Base-by-base conservation (phyloP, 2,113 vertebrate genomes). In the Odobenus rosmarus region DNA sequence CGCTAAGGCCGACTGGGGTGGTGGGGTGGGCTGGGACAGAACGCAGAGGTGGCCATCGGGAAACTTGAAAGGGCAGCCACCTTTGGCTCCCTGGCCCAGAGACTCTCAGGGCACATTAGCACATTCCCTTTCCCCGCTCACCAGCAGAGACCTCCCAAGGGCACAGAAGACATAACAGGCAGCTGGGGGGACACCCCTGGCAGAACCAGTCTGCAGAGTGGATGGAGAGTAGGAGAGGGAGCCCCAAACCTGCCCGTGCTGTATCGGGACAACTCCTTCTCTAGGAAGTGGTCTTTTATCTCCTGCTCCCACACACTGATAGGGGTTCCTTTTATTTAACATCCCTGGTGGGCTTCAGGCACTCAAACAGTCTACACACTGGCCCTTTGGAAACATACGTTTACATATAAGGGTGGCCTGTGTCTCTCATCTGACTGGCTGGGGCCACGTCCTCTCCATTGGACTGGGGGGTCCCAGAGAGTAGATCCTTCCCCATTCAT, bases 221-320 rank as follows among this genome's bases (percentile, higher is more conserved):
- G 6, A 49, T 33, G 23, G 57, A 64, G 9, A 61, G 69, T 15
- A 9, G 64, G 84, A 3, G 9, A n/a, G 36, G 23, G 39, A 21
- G 7, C 18, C 82, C 81, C 19, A 59, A 6, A 23, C 16, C 36
- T 53, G 82, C 80, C 4, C 3, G 23, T 71, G 31, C 39, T 15
- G 0, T 4, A 42, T 16, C 26, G 1, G 0, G 53, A 12, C 26
- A 24, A 3, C 24, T 6, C 42, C 49, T 46, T 2, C 16, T 39
- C 59, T 24, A 62, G 7, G 24, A 81, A 36, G 24, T 3, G 18
- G 69, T 61, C 76, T 46, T 31, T 15, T 5, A 28, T 55, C 53
- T 55, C 23, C 19, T 19, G 59, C 13, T 10, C 33, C 64, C 5
- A 1, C 0, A 1, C 16, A 1, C 19, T 4, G 3, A 23, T 1